Base-by-base conservation (phyloP, 1,140 invertebrate species). In the Mactra quadrangularis region DNA sequence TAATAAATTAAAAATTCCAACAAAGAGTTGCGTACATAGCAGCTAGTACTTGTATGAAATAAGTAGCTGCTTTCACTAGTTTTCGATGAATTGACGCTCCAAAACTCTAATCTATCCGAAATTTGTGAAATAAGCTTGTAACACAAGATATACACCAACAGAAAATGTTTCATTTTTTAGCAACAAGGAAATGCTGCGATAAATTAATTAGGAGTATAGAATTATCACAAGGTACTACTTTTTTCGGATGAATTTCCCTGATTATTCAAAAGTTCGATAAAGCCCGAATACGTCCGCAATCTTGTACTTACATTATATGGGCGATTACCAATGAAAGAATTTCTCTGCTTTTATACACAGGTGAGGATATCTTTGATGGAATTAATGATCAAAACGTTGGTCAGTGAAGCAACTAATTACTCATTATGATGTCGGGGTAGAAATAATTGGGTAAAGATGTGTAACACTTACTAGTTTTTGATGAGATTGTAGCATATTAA, bases 311-410 rank as follows among this genome's bases (percentile, higher is more conserved):
- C 38, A 66, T 66, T 66, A 41, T 29, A 68, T 68, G 64, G 22
- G 64, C 47, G 64, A 68, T 68, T 68, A 68, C 41, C 41, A 29
- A 19, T 27, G 64, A 45, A 45, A 38, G 4, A 50, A 41, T 41
- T 13, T 29, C 19, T 29, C 17, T 41, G 41, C 9, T 41, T 41
- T 41, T 41, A 41, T 41, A 41, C 29, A 50, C 64, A 68, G 64
- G 64, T 68, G 64, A 68, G 41, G 4, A n/a, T 45, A 64, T 76
- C 74, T 45, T 76, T 76, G 33, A 62, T 7, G 35, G 59, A 62
- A 76, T 76, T 76, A 76, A 76, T 76, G 55, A 76, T 76, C 74
- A 76, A 76, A 76, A 68, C 59, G 59, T 64, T 76, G 74, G 74
- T 76, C 74, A 76, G 57, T 76, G 59, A 52, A 64, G 74, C 74